These are phyloP conservation scores for Drosophila pseudoananassae DNA, from an alignment of 1,140 invertebrate species.

Conservation along the genomic window DNA sequence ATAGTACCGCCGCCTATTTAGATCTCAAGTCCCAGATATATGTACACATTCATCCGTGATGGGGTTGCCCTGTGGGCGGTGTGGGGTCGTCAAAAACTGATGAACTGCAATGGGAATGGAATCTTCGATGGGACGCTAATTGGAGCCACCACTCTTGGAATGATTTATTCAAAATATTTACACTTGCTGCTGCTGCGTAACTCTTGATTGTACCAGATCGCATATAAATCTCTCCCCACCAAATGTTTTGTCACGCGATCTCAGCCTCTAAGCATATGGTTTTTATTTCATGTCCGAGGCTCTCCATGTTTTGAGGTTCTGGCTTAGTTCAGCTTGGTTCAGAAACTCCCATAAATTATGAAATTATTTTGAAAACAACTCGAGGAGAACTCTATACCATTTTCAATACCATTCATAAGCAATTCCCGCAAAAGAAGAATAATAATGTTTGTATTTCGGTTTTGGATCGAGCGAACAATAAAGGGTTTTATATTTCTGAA, in stretches of 20 bases:
- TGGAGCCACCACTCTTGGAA: conserved; percentile 25
- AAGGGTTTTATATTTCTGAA: conserved; percentile 23
- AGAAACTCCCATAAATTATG: conserved; percentile 65
- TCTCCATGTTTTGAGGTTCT: conserved; percentile 43
- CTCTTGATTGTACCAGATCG: conserved; percentile 1
- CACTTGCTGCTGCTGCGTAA: conserved; percentile 24
- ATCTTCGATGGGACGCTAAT: conserved; percentile 32
- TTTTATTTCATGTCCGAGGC: conserved; percentile 48
- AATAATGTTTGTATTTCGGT: conserved; percentile 53
- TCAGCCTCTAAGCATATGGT: conserved; percentile 58
- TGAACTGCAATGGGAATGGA: conserved; percentile 39
- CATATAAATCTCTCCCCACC: conserved; percentile 29
- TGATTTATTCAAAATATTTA: conserved; percentile 62
- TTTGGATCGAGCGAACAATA: conserved; percentile 17
- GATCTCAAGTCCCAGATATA: conserved; percentile 38
- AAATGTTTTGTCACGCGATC: conserved; percentile 54
- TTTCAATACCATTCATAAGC: no score
- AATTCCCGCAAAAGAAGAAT: conserved; percentile 52
- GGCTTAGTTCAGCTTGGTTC: conserved; percentile 47
- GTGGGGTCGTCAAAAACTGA: conserved; percentile 40
- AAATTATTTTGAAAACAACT: conserved; percentile 57
- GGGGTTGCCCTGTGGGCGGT: conserved; percentile 29
- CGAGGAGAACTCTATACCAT: conserved; percentile 21
- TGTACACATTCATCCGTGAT: conserved; percentile 15
- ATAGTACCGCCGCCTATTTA: conserved; percentile 49